Percentiles rank a stretch among this genome's conserved stretches.
phyloP scores from a whole-genome alignment of 2,113 vertebrate genomes.

The Saccopteryx bilineata region DNA sequence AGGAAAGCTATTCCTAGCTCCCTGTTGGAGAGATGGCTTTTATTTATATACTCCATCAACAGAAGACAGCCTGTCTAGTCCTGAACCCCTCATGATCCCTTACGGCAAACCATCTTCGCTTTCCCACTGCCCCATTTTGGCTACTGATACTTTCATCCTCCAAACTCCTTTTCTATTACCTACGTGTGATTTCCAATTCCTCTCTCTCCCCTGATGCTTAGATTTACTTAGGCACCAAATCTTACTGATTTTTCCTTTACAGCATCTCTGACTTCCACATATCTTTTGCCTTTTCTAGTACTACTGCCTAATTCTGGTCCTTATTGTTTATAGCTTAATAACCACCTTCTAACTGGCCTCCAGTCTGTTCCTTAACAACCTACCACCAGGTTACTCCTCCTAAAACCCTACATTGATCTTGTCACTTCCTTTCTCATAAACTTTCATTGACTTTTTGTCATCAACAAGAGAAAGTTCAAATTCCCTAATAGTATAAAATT shows the following conservation, averaged over 20 bases:
- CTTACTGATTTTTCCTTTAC: neutral
- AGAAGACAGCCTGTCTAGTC: conserved; percentile 1
- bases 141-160: conserved; percentile 39
- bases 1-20: conserved; percentile 58
- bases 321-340: conserved; percentile 34
- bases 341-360: conserved; percentile 21
- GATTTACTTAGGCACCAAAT: conserved; percentile 16
- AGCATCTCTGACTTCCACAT: neutral
- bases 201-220: neutral
- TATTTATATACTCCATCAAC: conserved; percentile 35
- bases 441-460: neutral
- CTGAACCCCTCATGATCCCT: neutral
- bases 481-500: conserved; percentile 45
- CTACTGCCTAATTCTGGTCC: conserved; percentile 1
- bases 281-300: conserved; percentile 22
- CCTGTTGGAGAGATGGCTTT: conserved; percentile 44
- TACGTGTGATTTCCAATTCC: neutral
- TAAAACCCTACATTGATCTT: conserved; percentile 11
- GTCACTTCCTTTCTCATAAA: conserved; percentile 5
- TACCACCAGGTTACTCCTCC: neutral
- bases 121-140: neutral
- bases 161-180: neutral
- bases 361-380: neutral
- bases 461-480: conserved; percentile 46
- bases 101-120: neutral